phyloP scores from a whole-genome alignment of 2,113 vertebrate species.

The Sus scrofa region T2T-Sscrofa CM000824.6:133543501-133544000 shows the following conservation, averaged over 20 bases:
- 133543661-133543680: not conserved
- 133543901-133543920: not conserved
- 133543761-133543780: constrained; percentile 9
- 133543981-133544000: not conserved
- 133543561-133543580: not conserved
- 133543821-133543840: not conserved
- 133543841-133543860: not conserved
- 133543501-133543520: not conserved
- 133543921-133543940: not conserved
- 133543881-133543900: not conserved
- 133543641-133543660: not conserved
- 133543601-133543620: not conserved
- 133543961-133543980: not conserved
- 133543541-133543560: not conserved
- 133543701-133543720: not conserved
- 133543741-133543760: not conserved
- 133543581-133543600: not conserved
- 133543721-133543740: constrained; percentile 29
- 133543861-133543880: not conserved
- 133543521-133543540: not conserved
- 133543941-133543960: not conserved
- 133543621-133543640: not conserved
- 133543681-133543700: not conserved
- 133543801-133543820: not conserved
- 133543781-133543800: not conserved